Conservation (phyloP, 2,888 invertebrate species). For the Meteorus cinctellus region DNA sequence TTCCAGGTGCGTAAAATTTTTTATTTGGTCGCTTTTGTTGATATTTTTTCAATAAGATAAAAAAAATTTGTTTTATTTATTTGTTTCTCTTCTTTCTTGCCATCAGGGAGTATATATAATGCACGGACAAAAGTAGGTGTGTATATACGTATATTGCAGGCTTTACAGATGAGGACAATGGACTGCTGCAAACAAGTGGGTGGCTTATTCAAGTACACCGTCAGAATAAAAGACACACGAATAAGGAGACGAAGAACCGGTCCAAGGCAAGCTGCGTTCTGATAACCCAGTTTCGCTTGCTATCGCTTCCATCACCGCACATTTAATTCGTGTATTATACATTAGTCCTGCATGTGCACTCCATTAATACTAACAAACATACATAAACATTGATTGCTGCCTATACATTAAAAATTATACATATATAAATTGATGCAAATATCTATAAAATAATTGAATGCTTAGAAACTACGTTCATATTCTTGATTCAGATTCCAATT, state of each 20-base stretch:
- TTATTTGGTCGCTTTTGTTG: too few species aligned
- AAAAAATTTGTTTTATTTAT: not conserved
- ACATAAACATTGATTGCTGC: not conserved
- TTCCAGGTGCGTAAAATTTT: too few species aligned
- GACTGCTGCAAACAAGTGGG: constrained; percentile 46
- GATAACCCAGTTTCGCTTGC: constrained; percentile 69
- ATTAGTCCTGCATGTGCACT: constrained; percentile 1
- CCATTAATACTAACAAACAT: not conserved
- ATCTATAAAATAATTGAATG: not conserved
- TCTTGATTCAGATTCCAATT: not conserved
- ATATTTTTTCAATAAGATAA: not conserved
- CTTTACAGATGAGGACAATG: not conserved
- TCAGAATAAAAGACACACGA: constrained; percentile 38
- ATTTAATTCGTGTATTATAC: constrained; percentile 41
- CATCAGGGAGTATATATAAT: not conserved
- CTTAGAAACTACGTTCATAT: not conserved
- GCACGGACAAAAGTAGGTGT: not conserved
- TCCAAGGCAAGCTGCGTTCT: constrained; percentile 69
- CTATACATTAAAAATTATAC: too few species aligned
- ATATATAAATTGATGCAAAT: too few species aligned
- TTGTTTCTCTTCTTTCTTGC: not conserved
- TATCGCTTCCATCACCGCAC: constrained; percentile 64
- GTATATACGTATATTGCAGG: not conserved
- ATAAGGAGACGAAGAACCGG: constrained; percentile 62
- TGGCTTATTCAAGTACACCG: constrained; percentile 29